Percentiles rank a stretch among this genome's conserved stretches.
Evolutionary conservation across 2,888 invertebrate genomes (phyloP).

Genomic region (Oeneis ivallda): DNA sequence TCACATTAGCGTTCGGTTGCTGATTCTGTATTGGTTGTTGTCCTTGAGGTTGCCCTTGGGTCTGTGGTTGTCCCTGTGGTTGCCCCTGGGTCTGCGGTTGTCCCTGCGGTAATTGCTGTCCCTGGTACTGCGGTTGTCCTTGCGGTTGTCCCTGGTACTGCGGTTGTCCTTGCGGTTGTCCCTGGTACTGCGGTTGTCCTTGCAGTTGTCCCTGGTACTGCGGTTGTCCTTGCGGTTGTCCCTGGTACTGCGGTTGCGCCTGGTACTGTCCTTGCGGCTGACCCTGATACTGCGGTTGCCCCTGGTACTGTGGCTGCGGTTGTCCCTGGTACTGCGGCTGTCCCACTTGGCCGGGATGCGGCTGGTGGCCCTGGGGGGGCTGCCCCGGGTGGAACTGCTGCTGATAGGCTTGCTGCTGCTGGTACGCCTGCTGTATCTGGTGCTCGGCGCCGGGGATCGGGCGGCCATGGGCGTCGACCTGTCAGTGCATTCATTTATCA

Average conservation of each 20-base stretch:
- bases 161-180: constrained; percentile 44
- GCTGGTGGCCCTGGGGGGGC: constrained; percentile 32
- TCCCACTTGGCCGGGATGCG: constrained; percentile 44
- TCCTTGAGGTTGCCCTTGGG: constrained; percentile 37
- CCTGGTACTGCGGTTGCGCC: constrained; percentile 35
- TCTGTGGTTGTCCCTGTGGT: constrained; percentile 18
- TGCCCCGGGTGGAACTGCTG: constrained; percentile 40
- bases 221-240: constrained; percentile 44
- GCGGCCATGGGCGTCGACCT: constrained; percentile 70
- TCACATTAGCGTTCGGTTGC: constrained; percentile 32
- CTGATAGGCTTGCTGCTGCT: constrained; percentile 51
- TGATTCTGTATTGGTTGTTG: constrained; percentile 35
- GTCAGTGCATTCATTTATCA: background rate
- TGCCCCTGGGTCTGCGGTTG: constrained; percentile 14
- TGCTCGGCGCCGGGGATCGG: constrained; percentile 69
- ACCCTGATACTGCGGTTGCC: constrained; percentile 34
- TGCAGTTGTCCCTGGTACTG: constrained; percentile 30
- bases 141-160: constrained; percentile 40
- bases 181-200: constrained; percentile 34
- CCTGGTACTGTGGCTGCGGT: constrained; percentile 41
- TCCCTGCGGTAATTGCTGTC: constrained; percentile 9
- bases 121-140: constrained; percentile 23
- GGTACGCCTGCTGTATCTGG: constrained; percentile 64
- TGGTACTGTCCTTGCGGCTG: constrained; percentile 23
- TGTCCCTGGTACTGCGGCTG: constrained; percentile 44